These are phyloP conservation scores for Chrysolina oricalcia DNA, from an alignment of 2,888 invertebrate genomes.

Conservation along the genomic window DNA sequence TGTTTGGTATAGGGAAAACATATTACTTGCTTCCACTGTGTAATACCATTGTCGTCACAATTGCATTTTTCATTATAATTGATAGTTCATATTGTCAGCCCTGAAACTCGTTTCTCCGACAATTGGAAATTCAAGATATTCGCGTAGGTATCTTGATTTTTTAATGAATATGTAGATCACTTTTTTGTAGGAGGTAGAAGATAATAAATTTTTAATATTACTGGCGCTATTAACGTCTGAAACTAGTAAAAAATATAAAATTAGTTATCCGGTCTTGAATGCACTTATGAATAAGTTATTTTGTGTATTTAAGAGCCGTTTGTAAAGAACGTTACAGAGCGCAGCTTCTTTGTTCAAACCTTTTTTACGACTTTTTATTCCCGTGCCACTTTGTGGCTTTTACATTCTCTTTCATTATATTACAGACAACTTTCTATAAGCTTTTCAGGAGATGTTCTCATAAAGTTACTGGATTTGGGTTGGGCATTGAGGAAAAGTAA, in stretches of 20 bases:
- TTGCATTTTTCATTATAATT: no score
- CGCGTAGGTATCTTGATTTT: not conserved
- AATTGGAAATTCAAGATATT: not conserved
- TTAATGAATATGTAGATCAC: not conserved
- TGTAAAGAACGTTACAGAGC: not conserved
- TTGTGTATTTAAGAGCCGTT: not conserved
- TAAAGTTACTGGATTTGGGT: not conserved
- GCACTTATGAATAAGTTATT: slow-evolving; percentile 7
- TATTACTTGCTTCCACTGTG: no score
- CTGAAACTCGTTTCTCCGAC: no score
- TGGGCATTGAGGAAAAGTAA: not conserved
- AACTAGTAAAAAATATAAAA: not conserved
- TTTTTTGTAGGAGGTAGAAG: not conserved
- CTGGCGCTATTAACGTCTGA: not conserved
- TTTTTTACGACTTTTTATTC: not conserved
- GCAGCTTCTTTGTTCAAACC: not conserved
- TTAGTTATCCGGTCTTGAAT: not conserved
- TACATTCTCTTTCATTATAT: not conserved
- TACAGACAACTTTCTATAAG: not conserved
- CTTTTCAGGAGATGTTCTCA: no score
- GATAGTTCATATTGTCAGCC: no score
- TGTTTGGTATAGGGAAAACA: no score
- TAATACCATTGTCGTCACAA: no score
- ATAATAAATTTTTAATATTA: slow-evolving; percentile 8
- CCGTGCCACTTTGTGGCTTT: not conserved